Percentiles rank a stretch among this genome's conserved stretches.
Evolutionary conservation across 2,797 vertebrate species (phyloP).

Genomic region (Poeciliopsis gracilis): DNA sequence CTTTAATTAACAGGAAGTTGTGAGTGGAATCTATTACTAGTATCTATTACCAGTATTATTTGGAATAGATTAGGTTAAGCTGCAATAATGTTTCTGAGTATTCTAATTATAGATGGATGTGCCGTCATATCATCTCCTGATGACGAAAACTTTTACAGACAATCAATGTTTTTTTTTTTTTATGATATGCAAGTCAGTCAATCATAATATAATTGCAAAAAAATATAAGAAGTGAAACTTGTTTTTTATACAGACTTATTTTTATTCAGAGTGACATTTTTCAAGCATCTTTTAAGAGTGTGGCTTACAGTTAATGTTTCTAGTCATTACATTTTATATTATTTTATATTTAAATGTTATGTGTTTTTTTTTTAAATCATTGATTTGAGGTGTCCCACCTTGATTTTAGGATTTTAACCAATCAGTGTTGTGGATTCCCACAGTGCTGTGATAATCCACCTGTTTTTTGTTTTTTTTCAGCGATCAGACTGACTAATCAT

Average conservation of each 20-base stretch:
- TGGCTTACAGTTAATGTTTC: not conserved
- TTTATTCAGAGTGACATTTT: not conserved
- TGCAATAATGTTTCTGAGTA: not conserved
- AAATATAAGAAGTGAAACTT: not conserved
- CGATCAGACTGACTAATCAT: not conserved
- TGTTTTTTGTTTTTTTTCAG: too few species aligned
- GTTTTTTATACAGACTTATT: not conserved
- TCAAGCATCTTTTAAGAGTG: not conserved
- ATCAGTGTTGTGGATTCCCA: not conserved
- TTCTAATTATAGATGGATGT: not conserved
- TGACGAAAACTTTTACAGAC: not conserved
- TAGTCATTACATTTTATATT: not conserved
- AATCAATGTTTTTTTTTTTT: not conserved
- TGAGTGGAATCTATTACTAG: too few species aligned
- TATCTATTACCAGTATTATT: not conserved
- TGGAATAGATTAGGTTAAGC: not conserved
- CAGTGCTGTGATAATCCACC: too few species aligned
- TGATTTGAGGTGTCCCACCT: not conserved
- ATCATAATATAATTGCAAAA: not conserved
- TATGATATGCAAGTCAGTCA: not conserved
- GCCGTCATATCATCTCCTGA: not conserved
- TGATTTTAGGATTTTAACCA: not conserved
- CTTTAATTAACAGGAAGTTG: not conserved
- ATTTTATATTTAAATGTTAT: not conserved
- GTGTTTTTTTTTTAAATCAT: not conserved